Percentiles rank a stretch among this genome's conserved stretches.
Evolutionary conservation across 2,888 invertebrate species (phyloP).

Genomic region (Agrotis segetum): DNA sequence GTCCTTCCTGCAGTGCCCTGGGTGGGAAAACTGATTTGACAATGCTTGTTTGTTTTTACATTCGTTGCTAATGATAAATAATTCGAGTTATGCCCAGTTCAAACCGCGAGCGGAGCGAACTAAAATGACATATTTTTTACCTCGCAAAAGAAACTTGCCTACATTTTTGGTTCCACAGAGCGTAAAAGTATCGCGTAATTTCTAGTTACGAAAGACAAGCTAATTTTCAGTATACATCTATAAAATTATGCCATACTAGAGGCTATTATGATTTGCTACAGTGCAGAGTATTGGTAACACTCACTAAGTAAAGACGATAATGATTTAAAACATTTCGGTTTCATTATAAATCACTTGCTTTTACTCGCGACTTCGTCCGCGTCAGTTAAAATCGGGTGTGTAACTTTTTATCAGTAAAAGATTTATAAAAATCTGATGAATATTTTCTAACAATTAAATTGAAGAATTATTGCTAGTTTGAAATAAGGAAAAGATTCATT

Average conservation of each 20-base stretch:
- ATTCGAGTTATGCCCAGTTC: no score
- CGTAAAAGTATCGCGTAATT: no score
- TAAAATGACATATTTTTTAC: no score
- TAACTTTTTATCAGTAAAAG: not conserved
- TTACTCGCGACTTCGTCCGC: not conserved
- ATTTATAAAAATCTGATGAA: not conserved
- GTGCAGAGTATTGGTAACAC: not conserved
- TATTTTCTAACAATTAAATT: not conserved
- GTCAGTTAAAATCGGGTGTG: not conserved
- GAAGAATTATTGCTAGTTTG: not conserved
- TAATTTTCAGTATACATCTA: constrained; percentile 10
- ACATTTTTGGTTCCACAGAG: no score
- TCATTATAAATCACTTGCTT: not conserved
- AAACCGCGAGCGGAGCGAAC: no score
- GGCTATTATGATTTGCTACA: constrained; percentile 33
- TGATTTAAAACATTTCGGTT: not conserved
- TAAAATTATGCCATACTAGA: constrained; percentile 35
- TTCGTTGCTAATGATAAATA: no score
- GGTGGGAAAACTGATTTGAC: no score
- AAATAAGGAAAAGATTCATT: not conserved
- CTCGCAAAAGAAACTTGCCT: no score
- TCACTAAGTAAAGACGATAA: constrained; percentile 1
- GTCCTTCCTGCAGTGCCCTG: no score
- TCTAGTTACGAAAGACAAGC: constrained; percentile 20
- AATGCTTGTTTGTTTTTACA: no score